Evolutionary conservation across 2,797 vertebrate genomes (phyloP).

Genomic region (Neopelma chrysocephalum): DNA sequence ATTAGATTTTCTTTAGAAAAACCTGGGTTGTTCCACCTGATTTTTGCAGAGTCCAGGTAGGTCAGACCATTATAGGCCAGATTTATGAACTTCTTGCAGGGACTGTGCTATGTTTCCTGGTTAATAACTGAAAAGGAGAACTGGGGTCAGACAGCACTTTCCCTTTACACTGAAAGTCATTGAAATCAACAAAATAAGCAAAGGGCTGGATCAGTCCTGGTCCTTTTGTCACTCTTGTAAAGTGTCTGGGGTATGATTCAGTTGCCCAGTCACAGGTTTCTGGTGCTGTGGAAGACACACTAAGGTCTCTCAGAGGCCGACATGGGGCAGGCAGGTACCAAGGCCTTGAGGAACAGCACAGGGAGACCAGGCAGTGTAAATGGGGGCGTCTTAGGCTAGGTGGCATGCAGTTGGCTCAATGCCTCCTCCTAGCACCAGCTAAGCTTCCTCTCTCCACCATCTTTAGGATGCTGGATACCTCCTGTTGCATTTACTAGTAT

Average conservation of each 20-base stretch:
- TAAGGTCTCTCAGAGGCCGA: neutral
- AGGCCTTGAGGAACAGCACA: neutral
- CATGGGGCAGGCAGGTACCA: neutral
- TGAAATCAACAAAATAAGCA: neutral
- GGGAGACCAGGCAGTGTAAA: neutral
- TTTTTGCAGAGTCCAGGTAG: neutral
- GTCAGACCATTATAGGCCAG: neutral
- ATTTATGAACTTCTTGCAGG: neutral
- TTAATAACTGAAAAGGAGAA: neutral
- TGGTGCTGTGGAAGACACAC: neutral
- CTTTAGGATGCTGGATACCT: neutral
- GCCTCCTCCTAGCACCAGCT: neutral
- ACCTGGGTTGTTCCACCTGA: fast-evolving
- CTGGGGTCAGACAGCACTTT: neutral
- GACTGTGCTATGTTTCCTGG: neutral
- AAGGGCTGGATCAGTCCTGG: neutral
- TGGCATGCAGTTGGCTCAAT: neutral
- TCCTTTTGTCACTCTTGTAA: neutral
- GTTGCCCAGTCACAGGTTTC: neutral
- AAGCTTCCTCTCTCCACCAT: neutral
- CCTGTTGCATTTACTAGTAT: neutral
- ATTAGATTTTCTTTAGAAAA: neutral
- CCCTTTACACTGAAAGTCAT: neutral
- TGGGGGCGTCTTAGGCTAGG: neutral
- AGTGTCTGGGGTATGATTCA: neutral